These are phyloP conservation scores for Arnoldichthys spilopterus DNA, from an alignment of 2,797 vertebrate species.

Conservation along the genomic window DNA sequence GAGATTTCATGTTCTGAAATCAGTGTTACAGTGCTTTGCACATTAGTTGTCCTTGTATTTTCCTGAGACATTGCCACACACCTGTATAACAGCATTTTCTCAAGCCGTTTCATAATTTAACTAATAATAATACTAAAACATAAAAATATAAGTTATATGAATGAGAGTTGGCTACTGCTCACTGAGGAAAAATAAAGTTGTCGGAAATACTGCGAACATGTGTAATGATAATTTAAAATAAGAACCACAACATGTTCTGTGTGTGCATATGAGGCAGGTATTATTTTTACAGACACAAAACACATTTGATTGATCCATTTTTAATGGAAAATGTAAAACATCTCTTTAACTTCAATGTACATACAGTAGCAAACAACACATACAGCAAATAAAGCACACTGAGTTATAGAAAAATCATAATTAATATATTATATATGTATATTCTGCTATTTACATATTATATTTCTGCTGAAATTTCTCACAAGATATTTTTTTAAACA, in stretches of 20 bases:
- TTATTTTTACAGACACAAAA: neutral
- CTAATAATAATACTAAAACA: too few species aligned
- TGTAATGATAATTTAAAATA: neutral
- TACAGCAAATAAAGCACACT: constrained; percentile 90
- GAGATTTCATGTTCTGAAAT: too few species aligned
- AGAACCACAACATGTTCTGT: too few species aligned
- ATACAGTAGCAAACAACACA: constrained; percentile 91
- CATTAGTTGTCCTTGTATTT: too few species aligned
- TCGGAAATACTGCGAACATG: neutral
- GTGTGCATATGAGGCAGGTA: neutral
- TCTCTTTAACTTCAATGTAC: constrained; percentile 89
- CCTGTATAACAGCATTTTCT: too few species aligned
- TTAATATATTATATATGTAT: constrained; percentile 94
- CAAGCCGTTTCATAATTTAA: too few species aligned
- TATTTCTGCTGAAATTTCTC: constrained; percentile 83
- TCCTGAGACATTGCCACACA: too few species aligned
- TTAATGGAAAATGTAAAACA: constrained; percentile 94
- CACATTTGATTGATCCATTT: constrained; percentile 80
- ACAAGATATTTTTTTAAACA: constrained; percentile 75
- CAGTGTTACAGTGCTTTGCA: too few species aligned
- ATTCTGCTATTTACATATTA: constrained; percentile 84
- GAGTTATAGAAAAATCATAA: constrained; percentile 93
- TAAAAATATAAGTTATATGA: too few species aligned
- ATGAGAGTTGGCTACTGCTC: too few species aligned
- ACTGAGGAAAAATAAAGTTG: too few species aligned